A percentile compares a stretch with the other conserved stretches of the same genome.
phyloP scores from a whole-genome alignment of 2,888 invertebrate genomes.

The Drosophila monieri region DNA sequence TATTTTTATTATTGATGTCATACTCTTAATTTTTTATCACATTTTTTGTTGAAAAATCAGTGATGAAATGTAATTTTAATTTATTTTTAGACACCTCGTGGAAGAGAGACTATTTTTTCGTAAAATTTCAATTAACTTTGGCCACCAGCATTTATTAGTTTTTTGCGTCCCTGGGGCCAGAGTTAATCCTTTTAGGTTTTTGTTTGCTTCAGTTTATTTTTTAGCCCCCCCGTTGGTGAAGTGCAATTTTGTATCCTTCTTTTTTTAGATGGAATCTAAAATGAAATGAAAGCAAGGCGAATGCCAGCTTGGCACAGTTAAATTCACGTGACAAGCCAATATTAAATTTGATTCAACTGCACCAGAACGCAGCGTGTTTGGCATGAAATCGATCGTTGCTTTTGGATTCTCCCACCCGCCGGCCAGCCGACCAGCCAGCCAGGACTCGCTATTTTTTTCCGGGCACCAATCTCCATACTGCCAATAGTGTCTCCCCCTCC shows the following conservation, averaged over 20 bases:
- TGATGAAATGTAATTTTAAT: neutral
- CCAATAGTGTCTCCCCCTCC: no score
- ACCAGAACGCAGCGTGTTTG: constrained; percentile 32
- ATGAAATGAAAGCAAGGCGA: constrained; percentile 37
- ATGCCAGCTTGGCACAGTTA: constrained; percentile 70
- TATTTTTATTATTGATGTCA: no score
- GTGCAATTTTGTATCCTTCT: no score
- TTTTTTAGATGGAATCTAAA: constrained; percentile 32
- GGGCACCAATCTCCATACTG: no score
- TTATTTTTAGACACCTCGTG: neutral
- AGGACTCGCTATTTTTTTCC: neutral
- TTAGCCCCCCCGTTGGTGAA: no score
- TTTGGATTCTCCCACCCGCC: constrained; percentile 45
- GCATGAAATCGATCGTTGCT: constrained; percentile 65
- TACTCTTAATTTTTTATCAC: neutral
- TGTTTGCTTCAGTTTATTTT: neutral
- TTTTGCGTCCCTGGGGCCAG: neutral
- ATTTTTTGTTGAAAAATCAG: neutral
- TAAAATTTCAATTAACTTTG: neutral
- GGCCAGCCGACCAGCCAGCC: constrained; percentile 35
- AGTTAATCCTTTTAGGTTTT: constrained; percentile 1
- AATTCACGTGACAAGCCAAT: constrained; percentile 78
- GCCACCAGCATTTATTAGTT: neutral
- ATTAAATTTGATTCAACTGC: constrained; percentile 73
- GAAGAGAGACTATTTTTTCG: no score